These are phyloP conservation scores for Yponomeuta sedellus DNA, from an alignment of 2,888 invertebrate species.

Conservation along the genomic window DNA sequence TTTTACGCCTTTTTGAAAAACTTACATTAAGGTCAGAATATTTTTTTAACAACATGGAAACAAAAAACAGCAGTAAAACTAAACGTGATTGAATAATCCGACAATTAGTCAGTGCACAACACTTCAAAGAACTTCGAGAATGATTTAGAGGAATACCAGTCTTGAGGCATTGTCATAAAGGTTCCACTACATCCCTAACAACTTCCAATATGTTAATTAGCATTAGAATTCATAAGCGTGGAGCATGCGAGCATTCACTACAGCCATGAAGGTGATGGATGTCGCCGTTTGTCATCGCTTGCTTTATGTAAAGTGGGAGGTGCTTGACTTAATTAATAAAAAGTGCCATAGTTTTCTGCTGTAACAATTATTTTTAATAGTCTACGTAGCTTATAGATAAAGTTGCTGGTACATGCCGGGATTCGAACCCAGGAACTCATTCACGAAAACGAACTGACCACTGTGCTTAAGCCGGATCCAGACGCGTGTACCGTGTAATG, in stretches of 20 bases:
- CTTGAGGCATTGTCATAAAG: not conserved
- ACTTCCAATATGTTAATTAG: not conserved
- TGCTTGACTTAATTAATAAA: too few relatives aligned
- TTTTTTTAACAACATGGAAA: not conserved
- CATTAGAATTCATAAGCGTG: not conserved
- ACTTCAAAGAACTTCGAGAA: not conserved
- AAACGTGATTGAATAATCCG: not conserved
- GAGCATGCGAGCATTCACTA: not conserved
- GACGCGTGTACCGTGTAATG: too few relatives aligned
- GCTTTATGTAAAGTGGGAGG: not conserved
- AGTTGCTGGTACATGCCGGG: too few relatives aligned
- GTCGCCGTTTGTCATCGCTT: not conserved
- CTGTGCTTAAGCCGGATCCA: too few relatives aligned
- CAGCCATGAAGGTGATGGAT: not conserved
- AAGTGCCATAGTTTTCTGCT: too few relatives aligned
- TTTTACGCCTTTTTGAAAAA: too few relatives aligned
- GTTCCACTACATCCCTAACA: not conserved
- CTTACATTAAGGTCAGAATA: not conserved
- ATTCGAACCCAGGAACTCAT: too few relatives aligned
- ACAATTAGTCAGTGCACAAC: not conserved
- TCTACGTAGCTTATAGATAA: too few relatives aligned
- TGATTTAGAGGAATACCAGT: not conserved
- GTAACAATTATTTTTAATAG: too few relatives aligned
- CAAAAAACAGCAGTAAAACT: not conserved
- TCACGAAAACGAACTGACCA: too few relatives aligned